Base-by-base conservation (phyloP, 1,140 invertebrate genomes). In the Cydia amplana region DNA sequence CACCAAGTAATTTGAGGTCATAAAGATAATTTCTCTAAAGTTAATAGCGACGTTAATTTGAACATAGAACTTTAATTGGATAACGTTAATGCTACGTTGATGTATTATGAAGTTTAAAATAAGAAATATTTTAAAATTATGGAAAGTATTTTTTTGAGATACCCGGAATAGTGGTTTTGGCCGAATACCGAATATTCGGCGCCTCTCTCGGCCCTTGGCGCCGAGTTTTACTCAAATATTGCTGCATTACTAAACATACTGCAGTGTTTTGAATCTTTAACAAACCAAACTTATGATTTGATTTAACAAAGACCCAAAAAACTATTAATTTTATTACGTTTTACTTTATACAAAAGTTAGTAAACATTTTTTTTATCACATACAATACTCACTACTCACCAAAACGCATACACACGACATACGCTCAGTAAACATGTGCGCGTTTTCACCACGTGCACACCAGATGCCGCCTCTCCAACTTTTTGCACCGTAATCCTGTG, bases 401-500 rank as follows among this genome's bases (percentile, higher is more conserved):
- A 18, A 55, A 55, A 55, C 55, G 18, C 3, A n/a, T 60, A 60
- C 9, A 60, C 55, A 60, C 55, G 16, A 60, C 51, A 18, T 18
- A 16, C 51, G n/a, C 5, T 46, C 12, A 2, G 6, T 60, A 60
- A 60, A 60, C 55, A 60, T 60, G 55, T 60, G 55, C 55, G 20
- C 12, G 10, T 60, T 7, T 60, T 23, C 20, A 60, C 55, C 55
- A 60, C 55, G 55, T 60, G 55, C 20, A 60, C 55, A 60, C 55
- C 55, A 60, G 55, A 60, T 60, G 55, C 20, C 20, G 20, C 9
- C 20, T 23, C 55, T 60, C 55, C 55, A 60, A 60, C 55, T 60
- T 60, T 60, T 60, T 60, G 55, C 55, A 60, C 55, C 55, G 55
- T 23, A 23, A 23, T 12, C 55, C 55, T 60, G 55, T 60, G 55